A percentile compares a stretch with the other conserved stretches of the same genome.
These are phyloP conservation scores for Neodiprion lecontei DNA, from an alignment of 1,140 invertebrate species.

Conservation along the genomic window DNA sequence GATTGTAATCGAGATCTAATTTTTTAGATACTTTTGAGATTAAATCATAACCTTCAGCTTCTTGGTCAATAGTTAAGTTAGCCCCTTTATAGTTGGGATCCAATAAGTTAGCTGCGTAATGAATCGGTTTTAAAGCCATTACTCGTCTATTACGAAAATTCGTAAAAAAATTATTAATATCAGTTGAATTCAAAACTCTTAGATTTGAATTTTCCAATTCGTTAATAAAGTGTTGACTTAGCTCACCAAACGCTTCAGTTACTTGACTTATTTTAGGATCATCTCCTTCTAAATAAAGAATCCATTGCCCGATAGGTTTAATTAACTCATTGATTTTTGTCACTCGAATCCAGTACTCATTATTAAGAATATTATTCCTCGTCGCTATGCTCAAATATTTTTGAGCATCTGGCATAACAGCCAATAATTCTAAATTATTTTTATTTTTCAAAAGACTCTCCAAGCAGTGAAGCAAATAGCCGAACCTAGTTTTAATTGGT, in stretches of 20 bases:
- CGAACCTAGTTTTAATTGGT: constrained; percentile 28
- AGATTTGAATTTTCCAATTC: constrained; percentile 22
- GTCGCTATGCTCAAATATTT: no score
- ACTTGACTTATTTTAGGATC: constrained; percentile 31
- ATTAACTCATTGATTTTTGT: constrained; percentile 20
- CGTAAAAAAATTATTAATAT: neutral
- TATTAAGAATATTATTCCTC: no score
- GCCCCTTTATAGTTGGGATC: constrained; percentile 30
- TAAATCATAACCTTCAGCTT: no score
- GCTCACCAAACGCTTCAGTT: constrained; percentile 27
- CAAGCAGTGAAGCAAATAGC: constrained; percentile 33
- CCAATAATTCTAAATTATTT: constrained; percentile 30
- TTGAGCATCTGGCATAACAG: no score
- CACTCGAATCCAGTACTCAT: no score
- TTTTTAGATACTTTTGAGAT: no score
- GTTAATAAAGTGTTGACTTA: constrained; percentile 15
- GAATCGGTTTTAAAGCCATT: constrained; percentile 17
- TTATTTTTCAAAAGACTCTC: constrained; percentile 36
- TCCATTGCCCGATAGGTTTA: constrained; percentile 29
- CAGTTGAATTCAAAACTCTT: no score
- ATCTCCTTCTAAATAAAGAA: constrained; percentile 26
- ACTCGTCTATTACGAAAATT: constrained; percentile 25
- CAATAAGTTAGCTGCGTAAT: constrained; percentile 23
- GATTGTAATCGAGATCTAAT: no score
- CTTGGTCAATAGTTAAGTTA: no score